These are phyloP conservation scores for Puntigrus tetrazona DNA, from an alignment of 2,113 vertebrate species.

Conservation along the genomic window DNA sequence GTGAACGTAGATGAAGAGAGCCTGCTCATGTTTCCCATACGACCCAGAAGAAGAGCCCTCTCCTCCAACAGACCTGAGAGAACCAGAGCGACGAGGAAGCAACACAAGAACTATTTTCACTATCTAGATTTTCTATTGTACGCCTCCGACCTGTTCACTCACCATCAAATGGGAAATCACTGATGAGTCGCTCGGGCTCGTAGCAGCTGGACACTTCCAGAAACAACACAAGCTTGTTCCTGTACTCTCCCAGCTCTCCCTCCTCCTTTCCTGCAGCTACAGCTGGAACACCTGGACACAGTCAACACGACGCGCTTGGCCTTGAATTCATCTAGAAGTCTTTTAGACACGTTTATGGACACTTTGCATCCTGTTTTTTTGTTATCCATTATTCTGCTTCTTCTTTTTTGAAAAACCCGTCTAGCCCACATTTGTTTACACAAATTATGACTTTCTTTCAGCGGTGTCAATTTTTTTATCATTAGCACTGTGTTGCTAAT, in stretches of 20 bases:
- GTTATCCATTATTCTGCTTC: too few relatives aligned
- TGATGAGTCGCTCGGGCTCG: conserved; percentile 89
- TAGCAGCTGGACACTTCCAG: conserved; percentile 88
- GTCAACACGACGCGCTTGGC: not conserved
- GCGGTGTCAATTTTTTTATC: too few relatives aligned
- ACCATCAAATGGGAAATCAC: conserved; percentile 98
- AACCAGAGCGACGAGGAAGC: not conserved
- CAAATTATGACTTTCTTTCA: too few relatives aligned
- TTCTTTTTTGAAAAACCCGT: too few relatives aligned
- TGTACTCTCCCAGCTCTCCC: conserved; percentile 87
- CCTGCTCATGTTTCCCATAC: conserved; percentile 99
- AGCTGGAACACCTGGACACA: conserved; percentile 65
- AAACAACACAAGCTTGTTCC: conserved; percentile 88
- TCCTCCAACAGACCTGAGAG: conserved; percentile 90
- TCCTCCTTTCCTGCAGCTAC: conserved; percentile 88
- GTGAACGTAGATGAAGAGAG: conserved; percentile 97
- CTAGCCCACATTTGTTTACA: too few relatives aligned
- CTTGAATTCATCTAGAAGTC: not conserved
- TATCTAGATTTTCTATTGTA: not conserved
- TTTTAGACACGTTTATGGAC: not conserved
- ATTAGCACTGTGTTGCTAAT: not conserved
- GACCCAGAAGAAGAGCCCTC: conserved; percentile 89
- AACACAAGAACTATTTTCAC: too few relatives aligned
- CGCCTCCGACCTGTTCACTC: conserved; percentile 44
- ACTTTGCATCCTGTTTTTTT: not conserved